Percentiles rank a stretch among this genome's conserved stretches.
Evolutionary conservation across 2,797 vertebrate species (phyloP).

Genomic region (Scolopax bukidnonensis): DNA sequence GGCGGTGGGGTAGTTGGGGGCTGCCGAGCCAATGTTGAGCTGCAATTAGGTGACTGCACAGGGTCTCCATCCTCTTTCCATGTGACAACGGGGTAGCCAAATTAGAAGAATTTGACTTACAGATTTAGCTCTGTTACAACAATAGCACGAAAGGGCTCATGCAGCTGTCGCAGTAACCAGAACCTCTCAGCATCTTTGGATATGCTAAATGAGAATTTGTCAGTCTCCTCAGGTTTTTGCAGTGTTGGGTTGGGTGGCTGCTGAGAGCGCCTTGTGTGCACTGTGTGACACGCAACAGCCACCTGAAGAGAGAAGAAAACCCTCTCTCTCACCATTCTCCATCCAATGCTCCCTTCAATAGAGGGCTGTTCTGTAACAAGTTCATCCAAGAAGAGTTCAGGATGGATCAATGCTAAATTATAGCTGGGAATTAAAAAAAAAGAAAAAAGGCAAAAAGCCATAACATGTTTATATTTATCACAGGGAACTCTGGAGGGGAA

Average conservation of each 20-base stretch:
- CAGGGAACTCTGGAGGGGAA: not conserved
- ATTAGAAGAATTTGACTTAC: not conserved
- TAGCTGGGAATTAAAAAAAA: not conserved
- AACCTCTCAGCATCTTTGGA: not conserved
- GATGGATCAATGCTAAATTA: not conserved
- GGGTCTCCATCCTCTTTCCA: not conserved
- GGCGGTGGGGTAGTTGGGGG: not conserved
- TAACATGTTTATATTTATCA: not conserved
- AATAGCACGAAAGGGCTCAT: not conserved
- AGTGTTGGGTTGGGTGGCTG: not conserved
- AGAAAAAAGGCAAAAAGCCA: not conserved
- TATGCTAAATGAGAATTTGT: not conserved
- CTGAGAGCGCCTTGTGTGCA: not conserved
- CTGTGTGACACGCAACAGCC: not conserved
- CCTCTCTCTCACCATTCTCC: accelerated
- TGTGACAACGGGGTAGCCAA: not conserved
- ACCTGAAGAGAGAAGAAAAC: not conserved
- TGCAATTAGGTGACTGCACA: not conserved
- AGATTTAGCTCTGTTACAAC: not conserved
- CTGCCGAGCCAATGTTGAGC: not conserved
- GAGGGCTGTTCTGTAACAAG: not conserved
- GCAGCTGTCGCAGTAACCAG: not conserved
- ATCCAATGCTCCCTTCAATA: not conserved
- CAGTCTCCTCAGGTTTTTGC: constrained; percentile 2
- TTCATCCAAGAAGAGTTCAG: not conserved